phyloP scores from a whole-genome alignment of 2,888 invertebrate species.

The Idaea aversata region DNA sequence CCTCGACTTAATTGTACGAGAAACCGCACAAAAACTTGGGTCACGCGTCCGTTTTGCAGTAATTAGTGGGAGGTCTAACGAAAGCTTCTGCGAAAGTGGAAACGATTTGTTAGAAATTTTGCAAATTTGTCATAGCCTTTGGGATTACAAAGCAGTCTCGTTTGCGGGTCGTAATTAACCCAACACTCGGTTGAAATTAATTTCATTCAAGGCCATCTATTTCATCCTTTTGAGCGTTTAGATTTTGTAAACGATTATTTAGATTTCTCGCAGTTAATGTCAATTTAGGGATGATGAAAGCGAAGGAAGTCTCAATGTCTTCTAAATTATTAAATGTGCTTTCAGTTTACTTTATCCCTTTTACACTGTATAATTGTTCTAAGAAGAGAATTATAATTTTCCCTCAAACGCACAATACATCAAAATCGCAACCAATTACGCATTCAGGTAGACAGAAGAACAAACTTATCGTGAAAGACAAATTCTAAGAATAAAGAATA shows the following conservation, averaged over 20 bases:
- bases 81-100: conserved; percentile 11
- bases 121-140: conserved; percentile 29
- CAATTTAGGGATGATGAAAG: background rate
- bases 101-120: conserved; percentile 23
- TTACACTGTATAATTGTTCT: background rate
- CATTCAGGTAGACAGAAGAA: background rate
- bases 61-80: background rate
- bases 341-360: background rate
- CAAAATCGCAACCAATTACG: background rate
- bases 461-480: background rate
- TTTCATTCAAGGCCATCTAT: conserved; percentile 6
- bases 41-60: conserved; percentile 1
- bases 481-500: background rate
- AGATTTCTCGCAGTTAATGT: background rate
- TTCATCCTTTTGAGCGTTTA: background rate
- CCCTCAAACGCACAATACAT: background rate
- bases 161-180: conserved; percentile 11
- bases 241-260: background rate
- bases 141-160: conserved; percentile 21
- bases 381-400: background rate
- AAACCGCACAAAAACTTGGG: background rate
- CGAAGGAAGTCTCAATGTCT: background rate
- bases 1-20: background rate
- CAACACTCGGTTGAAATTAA: conserved; percentile 5
- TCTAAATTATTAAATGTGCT: background rate